phyloP scores from a whole-genome alignment of 1,140 invertebrate genomes.

The Choristoneura fumiferana region DNA sequence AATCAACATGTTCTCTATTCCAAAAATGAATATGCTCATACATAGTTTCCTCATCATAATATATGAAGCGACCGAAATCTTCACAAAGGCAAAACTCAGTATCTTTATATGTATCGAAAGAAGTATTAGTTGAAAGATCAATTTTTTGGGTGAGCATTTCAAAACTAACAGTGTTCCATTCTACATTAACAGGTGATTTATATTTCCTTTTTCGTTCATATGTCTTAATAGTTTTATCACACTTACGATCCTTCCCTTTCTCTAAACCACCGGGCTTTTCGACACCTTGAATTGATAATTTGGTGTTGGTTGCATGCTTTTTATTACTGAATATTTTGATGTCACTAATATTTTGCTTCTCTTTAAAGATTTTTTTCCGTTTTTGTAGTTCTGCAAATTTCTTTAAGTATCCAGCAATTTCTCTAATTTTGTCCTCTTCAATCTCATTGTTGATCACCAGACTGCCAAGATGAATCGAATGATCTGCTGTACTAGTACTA shows the following conservation, averaged over 20 bases:
- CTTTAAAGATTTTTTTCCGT: slow-evolving; percentile 19
- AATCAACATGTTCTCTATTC: slow-evolving; percentile 22
- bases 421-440: slow-evolving; percentile 24
- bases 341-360: slow-evolving; percentile 5
- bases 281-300: slow-evolving; percentile 63
- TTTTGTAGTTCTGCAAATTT: slow-evolving; percentile 21
- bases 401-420: slow-evolving; percentile 30
- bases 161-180: neutral
- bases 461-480: too few relatives aligned
- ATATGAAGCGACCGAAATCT: slow-evolving; percentile 53
- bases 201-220: slow-evolving; percentile 13
- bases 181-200: neutral
- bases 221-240: slow-evolving; percentile 35
- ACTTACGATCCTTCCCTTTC: slow-evolving; percentile 23
- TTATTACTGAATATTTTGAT: slow-evolving; percentile 20
- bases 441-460: neutral
- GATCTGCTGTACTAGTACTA: too few relatives aligned
- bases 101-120: slow-evolving; percentile 1
- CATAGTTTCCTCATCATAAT: slow-evolving; percentile 29
- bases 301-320: slow-evolving; percentile 33
- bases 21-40: slow-evolving; percentile 62
- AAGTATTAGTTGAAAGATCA: slow-evolving; percentile 16
- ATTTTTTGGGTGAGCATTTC: neutral
- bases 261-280: slow-evolving; percentile 68
- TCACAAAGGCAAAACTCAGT: slow-evolving; percentile 53